Evolutionary conservation across 2,797 vertebrate species (phyloP), one percentile per base, ranked within the genome.

Genomic region (Prunella strophiata): DNA sequence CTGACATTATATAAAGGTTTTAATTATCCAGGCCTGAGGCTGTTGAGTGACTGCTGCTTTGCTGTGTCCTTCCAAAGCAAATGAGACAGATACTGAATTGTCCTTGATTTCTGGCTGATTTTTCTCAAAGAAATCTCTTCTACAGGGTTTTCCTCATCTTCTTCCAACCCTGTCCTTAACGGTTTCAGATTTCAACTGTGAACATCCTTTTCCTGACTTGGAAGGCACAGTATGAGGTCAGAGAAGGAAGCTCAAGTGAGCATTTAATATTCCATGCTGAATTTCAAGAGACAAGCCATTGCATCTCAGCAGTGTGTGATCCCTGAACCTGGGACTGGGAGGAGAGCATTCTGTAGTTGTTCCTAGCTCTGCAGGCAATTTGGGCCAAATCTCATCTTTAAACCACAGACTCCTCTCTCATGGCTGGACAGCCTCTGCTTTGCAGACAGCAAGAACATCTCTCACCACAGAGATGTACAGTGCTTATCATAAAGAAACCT

Each of bases 21-120:
- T 93, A 94, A 94, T 97, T 95, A 92, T 48, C 74, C n/a, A 34
- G 77, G 65, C 71, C 88, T 55, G 51, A 75, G 67, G 68, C 79
- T 82, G 42, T 71, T 76, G 88, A 79, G 54, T 75, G 86, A 78
- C 55, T 89, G 72, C 72, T 89, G 58, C 50, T 96, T 94, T 87
- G 45, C 59, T 42, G 9, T 85, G 58, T 89, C 74, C 87, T 96
- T 95, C 85, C 55, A 79, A 91, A 85, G 73, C 73, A 91, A 88
- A 91, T 51, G 70, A 92, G 51, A 73, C 38, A 72, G 32, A 82
- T 61, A 73, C 16, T 34, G 63, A 75, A 76, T 36, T 88, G 79
- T 79, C 83, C 77, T 91, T 88, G 59, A 52, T 86, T 88, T 79
- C 92, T 76, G 55, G 61, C 70, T 81, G 70, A 62, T 57, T 88